These are phyloP conservation scores for Drosophila paulistorum DNA, from an alignment of 1,140 invertebrate genomes.

Conservation along the genomic window DNA sequence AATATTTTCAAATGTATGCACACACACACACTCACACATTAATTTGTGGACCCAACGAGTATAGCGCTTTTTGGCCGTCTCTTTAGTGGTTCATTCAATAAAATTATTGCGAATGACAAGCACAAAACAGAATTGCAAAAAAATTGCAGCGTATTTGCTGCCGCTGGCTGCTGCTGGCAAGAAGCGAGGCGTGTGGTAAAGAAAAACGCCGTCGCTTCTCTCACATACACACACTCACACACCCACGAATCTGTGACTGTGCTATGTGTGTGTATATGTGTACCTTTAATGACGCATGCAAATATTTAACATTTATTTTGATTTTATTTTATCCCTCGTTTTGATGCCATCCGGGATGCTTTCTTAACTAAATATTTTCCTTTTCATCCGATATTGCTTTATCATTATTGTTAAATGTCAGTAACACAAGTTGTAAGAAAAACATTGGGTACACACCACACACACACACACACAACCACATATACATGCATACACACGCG, in stretches of 20 bases:
- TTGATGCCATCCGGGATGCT: background rate
- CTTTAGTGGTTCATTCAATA: conserved; percentile 75
- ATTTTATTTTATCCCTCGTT: conserved; percentile 43
- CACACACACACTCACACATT: background rate
- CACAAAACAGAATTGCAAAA: conserved; percentile 75
- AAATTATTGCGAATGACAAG: conserved; percentile 77
- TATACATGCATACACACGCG: conserved; percentile 24
- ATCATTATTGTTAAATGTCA: conserved; percentile 64
- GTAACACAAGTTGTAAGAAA: conserved; percentile 62
- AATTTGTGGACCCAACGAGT: conserved; percentile 43
- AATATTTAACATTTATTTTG: conserved; percentile 30
- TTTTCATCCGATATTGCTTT: conserved; percentile 31
- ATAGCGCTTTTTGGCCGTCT: conserved; percentile 69
- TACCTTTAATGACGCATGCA: conserved; percentile 33
- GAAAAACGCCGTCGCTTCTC: conserved; percentile 68
- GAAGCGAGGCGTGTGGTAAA: conserved; percentile 61
- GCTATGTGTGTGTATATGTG: conserved; percentile 7
- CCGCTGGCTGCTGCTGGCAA: conserved; percentile 25
- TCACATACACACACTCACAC: conserved; percentile 28
- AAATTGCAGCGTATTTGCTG: conserved; percentile 68
- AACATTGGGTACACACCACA: conserved; percentile 70
- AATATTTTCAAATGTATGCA: background rate
- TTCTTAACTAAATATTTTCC: conserved; percentile 13
- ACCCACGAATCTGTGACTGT: conserved; percentile 1
- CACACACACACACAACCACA: conserved; percentile 42